These are phyloP conservation scores for Capra hircus DNA, from an alignment of 2,113 vertebrate genomes.

Conservation along the genomic window DNA sequence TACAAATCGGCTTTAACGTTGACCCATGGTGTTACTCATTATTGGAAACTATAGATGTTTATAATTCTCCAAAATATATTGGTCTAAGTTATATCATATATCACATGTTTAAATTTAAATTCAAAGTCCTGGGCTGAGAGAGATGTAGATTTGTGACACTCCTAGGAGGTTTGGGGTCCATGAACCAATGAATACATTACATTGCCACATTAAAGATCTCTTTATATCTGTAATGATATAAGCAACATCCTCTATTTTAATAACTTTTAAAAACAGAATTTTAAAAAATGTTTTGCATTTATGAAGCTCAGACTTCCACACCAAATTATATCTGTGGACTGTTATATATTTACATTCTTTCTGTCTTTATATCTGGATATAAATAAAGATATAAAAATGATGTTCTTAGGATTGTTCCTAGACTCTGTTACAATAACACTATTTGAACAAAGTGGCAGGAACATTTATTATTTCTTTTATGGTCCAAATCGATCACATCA, in stretches of 20 bases:
- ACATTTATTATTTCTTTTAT: neutral
- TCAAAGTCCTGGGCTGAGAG: slow-evolving; percentile 37
- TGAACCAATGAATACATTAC: slow-evolving; percentile 58
- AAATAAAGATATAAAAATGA: neutral
- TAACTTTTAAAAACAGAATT: slow-evolving; percentile 56
- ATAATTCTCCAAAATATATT: slow-evolving; percentile 17
- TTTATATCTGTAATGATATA: slow-evolving; percentile 40
- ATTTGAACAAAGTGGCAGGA: neutral
- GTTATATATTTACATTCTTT: slow-evolving; percentile 13
- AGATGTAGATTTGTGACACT: slow-evolving; percentile 27
- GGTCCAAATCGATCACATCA: neutral
- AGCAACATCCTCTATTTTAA: slow-evolving; percentile 48
- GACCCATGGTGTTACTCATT: neutral
- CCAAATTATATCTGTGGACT: neutral
- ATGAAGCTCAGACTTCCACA: slow-evolving; percentile 20
- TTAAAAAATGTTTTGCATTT: slow-evolving; percentile 37
- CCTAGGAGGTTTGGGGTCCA: slow-evolving; percentile 60
- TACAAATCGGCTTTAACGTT: slow-evolving; percentile 14
- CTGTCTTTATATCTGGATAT: neutral
- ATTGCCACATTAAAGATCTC: slow-evolving; percentile 46
- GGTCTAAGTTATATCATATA: neutral
- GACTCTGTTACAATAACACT: neutral
- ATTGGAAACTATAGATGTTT: slow-evolving; percentile 36
- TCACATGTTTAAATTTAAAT: slow-evolving; percentile 48
- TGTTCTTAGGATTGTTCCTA: neutral